Evolutionary conservation across 2,797 vertebrate genomes (phyloP), one percentile per base, ranked within the genome.

Genomic region (Pitangus sulphuratus): DNA sequence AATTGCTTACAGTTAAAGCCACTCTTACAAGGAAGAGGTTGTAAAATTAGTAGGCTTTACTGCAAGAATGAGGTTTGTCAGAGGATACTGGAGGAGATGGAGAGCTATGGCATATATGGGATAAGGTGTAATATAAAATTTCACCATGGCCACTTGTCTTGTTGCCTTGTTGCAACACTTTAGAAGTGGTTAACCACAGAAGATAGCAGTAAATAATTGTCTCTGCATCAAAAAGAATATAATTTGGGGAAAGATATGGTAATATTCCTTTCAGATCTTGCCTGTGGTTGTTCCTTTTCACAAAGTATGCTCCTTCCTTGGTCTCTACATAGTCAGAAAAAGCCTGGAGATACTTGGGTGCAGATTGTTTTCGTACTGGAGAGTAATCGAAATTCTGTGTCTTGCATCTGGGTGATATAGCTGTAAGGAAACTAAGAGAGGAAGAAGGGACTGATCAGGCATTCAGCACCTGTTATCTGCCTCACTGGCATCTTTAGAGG

Each of bases 401-500:
- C 76, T 81, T 31, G 20, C 22, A 50, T 47, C 57, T 61, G 44
- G 8, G 6, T 70, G 66, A 94, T 66, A 84, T 1, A 71, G 50
- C 35, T 78, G 74, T 74, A 93, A 65, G 42, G 39, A 76, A 51
- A 58, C 39, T 40, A 78, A 33, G 39, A 89, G 66, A 76, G 54
- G 65, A 80, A 54, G 54, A 69, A 83, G 61, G 31, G 30, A 81
- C 57, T 95, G 72, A 93, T 93, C 87, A 93, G 72, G 76, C 42
- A 65, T 94, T 90, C 93, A 91, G 82, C 35, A 66, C 56, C 62
- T 90, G 77, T 78, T 91, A 91, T 93, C 93, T 76, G 33, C 47
- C 53, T 89, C 53, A 65, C 75, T 69, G 64, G 35, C 61, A 89
- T 90, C 78, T 93, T 87, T 91, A 90, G 79, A 85, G 39, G 75